These are phyloP conservation scores for Spialia ferax DNA, from an alignment of 2,888 invertebrate genomes.

Conservation along the genomic window DNA sequence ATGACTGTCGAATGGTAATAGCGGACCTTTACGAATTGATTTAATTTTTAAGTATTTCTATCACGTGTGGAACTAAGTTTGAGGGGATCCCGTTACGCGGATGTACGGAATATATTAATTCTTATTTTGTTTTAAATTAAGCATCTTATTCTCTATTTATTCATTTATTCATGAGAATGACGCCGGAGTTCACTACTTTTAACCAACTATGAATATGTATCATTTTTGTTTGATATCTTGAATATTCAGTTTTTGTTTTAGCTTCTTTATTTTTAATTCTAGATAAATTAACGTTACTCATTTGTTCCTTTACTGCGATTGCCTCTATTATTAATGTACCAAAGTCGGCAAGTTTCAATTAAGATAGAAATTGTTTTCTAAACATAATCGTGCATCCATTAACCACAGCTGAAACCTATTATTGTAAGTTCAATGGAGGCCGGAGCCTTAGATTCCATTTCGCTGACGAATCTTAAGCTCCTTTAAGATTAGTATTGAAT, in stretches of 20 bases:
- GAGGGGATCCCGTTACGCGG: constrained; percentile 52
- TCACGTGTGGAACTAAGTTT: constrained; percentile 45
- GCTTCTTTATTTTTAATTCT: too few relatives aligned
- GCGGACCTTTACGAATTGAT: constrained; percentile 48
- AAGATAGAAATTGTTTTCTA: constrained; percentile 36
- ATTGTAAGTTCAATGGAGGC: constrained; percentile 36
- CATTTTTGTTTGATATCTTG: too few relatives aligned
- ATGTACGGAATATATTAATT: constrained; percentile 30
- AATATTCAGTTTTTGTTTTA: too few relatives aligned
- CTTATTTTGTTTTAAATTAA: neutral
- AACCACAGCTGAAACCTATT: constrained; percentile 28
- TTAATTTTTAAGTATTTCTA: constrained; percentile 48
- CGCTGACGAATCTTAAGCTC: constrained; percentile 26
- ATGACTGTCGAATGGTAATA: constrained; percentile 48
- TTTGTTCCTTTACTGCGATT: too few relatives aligned
- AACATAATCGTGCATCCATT: constrained; percentile 31
- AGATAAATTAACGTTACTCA: too few relatives aligned
- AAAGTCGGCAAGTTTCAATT: constrained; percentile 29
- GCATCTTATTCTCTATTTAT: neutral
- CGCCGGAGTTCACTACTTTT: neutral
- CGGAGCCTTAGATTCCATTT: constrained; percentile 30
- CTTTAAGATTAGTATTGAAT: constrained; percentile 28
- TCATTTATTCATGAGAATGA: neutral
- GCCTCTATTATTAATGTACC: neutral
- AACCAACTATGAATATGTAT: neutral